Percentiles rank a stretch among this genome's conserved stretches.
phyloP scores from a whole-genome alignment of 2,797 vertebrate genomes.

The Leptatherina wallacei region DNA sequence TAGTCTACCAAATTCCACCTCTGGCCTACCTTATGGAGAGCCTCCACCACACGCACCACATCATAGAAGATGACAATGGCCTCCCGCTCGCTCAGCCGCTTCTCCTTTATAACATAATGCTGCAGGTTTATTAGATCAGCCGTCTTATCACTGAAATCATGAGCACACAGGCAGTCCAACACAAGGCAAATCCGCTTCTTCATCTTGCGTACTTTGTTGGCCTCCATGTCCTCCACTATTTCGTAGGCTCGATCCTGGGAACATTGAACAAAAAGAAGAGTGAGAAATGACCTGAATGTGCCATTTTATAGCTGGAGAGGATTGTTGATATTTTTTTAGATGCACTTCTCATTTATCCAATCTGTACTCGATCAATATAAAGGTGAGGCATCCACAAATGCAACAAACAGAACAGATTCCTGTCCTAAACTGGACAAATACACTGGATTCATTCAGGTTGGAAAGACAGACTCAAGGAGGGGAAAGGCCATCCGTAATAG shows the following conservation, averaged over 20 bases:
- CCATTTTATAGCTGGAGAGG: conserved; percentile 14
- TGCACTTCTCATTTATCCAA: conserved; percentile 13
- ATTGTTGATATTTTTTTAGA: conserved; percentile 26
- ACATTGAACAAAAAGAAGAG: not conserved
- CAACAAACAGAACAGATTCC: conserved; percentile 37
- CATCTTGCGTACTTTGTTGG: conserved; percentile 92
- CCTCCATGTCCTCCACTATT: conserved; percentile 91
- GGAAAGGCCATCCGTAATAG: conserved; percentile 19
- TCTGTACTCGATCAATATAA: conserved; percentile 16
- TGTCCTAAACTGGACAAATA: conserved; percentile 2
- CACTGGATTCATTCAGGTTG: conserved; percentile 28
- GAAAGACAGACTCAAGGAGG: conserved; percentile 16
- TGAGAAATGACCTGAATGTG: not conserved
- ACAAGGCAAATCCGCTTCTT: conserved; percentile 98
- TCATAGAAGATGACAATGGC: conserved; percentile 98
- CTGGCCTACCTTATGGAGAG: conserved; percentile 92
- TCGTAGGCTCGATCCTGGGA: conserved; percentile 93
- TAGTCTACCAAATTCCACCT: not conserved
- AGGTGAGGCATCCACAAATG: conserved; percentile 11
- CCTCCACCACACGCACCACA: conserved; percentile 97
- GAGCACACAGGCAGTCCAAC: conserved; percentile 96
- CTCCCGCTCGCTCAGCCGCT: conserved; percentile 94
- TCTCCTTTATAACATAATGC: conserved; percentile 99
- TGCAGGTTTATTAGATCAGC: conserved; percentile 99
- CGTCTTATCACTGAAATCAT: conserved; percentile 97